phyloP scores from a whole-genome alignment of 1,140 invertebrate species.

The Cecropterus lyciades region DNA sequence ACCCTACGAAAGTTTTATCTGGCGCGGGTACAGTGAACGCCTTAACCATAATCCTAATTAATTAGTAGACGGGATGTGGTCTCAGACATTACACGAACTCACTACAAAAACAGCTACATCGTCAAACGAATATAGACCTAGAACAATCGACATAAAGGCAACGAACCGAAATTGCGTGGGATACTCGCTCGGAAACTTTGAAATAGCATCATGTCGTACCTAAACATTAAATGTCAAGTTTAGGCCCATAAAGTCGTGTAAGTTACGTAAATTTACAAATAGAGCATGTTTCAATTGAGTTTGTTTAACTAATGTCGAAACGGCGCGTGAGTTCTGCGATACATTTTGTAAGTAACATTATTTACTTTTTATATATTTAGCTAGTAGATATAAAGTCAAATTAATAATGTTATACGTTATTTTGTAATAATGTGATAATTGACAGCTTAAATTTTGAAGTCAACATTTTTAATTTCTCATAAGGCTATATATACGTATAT shows the following conservation, averaged over 20 bases:
- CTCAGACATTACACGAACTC: constrained; percentile 55
- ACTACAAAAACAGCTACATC: constrained; percentile 42
- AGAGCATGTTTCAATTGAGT: constrained; percentile 35
- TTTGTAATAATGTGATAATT: too few species aligned
- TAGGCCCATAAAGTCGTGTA: constrained; percentile 41
- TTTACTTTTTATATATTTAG: not conserved
- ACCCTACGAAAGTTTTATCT: constrained; percentile 72
- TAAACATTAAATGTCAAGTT: constrained; percentile 42
- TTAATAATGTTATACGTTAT: too few species aligned
- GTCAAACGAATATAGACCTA: constrained; percentile 28
- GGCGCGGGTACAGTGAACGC: constrained; percentile 52
- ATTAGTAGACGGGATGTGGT: constrained; percentile 67
- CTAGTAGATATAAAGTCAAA: not conserved
- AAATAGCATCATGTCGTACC: constrained; percentile 44
- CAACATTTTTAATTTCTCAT: too few species aligned
- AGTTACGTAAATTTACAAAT: constrained; percentile 44
- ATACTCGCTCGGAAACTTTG: constrained; percentile 35
- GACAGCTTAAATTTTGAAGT: too few species aligned
- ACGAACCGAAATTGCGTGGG: constrained; percentile 17
- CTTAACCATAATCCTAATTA: constrained; percentile 74
- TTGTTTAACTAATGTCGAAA: constrained; percentile 24
- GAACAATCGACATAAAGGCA: constrained; percentile 21
- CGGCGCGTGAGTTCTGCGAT: not conserved
- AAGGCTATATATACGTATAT: too few species aligned
- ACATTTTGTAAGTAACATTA: not conserved